Evolutionary conservation across 1,140 invertebrate species (phyloP).

Genomic region (Oreohelix idahoensis): DNA sequence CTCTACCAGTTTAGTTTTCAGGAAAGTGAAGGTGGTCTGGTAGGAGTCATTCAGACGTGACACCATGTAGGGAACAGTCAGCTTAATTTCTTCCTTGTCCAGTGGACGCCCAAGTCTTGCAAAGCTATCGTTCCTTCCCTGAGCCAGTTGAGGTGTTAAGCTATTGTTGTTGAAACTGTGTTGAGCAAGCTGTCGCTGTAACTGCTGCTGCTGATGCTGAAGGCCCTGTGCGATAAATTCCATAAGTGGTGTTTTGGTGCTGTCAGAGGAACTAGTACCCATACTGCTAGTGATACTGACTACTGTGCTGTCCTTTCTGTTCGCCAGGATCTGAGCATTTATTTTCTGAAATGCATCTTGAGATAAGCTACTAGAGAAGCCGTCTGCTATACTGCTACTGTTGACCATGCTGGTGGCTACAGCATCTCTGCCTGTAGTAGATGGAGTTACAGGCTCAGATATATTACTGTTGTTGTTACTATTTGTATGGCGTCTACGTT

Average conservation of each 20-base stretch:
- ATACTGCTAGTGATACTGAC: background rate
- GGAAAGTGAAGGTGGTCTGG: constrained; percentile 62
- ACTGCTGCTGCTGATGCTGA: background rate
- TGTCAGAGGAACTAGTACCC: background rate
- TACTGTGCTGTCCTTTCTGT: background rate
- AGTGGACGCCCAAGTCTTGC: constrained; percentile 7
- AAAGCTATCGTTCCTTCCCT: background rate
- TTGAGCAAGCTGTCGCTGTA: background rate
- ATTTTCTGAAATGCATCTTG: background rate
- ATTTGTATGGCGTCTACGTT: constrained; percentile 7
- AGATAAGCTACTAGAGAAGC: background rate
- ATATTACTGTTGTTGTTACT: background rate
- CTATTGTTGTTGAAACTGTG: background rate
- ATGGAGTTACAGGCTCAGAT: background rate
- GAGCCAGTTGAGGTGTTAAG: background rate
- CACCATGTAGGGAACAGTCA: constrained; percentile 63
- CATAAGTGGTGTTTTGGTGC: background rate
- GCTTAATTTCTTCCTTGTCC: constrained; percentile 59
- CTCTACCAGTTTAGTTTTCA: constrained; percentile 55
- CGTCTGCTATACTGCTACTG: background rate
- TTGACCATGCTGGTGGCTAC: background rate
- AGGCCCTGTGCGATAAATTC: background rate
- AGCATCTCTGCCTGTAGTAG: background rate
- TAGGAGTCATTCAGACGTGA: constrained; percentile 64
- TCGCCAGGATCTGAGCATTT: constrained; percentile 5